These are phyloP conservation scores for Chionodraco myersi DNA, from an alignment of 2,113 vertebrate species.

Conservation along the genomic window DNA sequence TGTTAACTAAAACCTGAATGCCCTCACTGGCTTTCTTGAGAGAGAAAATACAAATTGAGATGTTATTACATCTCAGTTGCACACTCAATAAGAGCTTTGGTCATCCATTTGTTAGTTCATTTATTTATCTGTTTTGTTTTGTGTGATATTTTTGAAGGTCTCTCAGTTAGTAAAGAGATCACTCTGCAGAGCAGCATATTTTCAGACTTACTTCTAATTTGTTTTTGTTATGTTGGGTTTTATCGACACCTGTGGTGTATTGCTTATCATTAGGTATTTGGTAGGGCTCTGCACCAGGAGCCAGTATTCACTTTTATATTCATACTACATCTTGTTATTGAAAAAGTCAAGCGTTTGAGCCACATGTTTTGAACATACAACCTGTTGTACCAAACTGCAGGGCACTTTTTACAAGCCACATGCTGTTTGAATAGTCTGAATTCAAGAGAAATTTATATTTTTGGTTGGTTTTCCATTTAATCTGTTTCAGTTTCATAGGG, in stretches of 20 bases:
- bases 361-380: too few species aligned
- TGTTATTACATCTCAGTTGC: constrained; percentile 53
- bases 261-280: not conserved
- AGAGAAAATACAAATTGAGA: constrained; percentile 54
- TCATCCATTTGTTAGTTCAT: constrained; percentile 60
- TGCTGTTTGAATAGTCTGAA: too few species aligned
- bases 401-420: too few species aligned
- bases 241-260: not conserved
- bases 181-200: constrained; percentile 1
- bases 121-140: constrained; percentile 28
- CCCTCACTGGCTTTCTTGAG: constrained; percentile 15
- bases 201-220: constrained; percentile 25
- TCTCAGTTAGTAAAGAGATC: constrained; percentile 31
- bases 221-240: constrained; percentile 7
- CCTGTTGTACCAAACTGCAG: too few species aligned
- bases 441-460: too few species aligned
- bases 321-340: too few species aligned
- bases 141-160: constrained; percentile 38
- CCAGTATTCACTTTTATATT: too few species aligned
- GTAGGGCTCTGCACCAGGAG: too few species aligned
- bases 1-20: constrained; percentile 52
- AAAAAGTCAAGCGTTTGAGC: too few species aligned
- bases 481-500: too few species aligned
- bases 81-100: constrained; percentile 48
- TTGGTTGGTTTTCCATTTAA: too few species aligned